Percentiles rank a stretch among this genome's conserved stretches.
Conservation (phyloP, 2,113 vertebrate genomes). For the Ia io region DNA sequence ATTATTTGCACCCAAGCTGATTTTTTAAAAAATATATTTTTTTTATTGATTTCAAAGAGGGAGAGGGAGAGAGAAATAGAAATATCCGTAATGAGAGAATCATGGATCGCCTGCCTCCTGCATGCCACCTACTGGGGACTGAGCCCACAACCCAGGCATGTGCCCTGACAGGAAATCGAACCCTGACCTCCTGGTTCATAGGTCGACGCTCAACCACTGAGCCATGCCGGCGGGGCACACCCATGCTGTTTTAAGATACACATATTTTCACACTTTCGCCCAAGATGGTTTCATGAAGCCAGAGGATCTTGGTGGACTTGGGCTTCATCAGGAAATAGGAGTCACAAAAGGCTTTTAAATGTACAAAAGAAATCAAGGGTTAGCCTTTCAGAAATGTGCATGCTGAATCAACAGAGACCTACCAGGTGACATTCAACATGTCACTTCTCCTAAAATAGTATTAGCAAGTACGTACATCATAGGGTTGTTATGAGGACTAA, state of each 20-base stretch:
- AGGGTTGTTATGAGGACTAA: neutral
- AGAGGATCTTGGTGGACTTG: neutral
- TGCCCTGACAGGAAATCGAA: too few species aligned
- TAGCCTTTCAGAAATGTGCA: neutral
- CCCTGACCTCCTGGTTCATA: too few species aligned
- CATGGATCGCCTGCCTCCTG: too few species aligned
- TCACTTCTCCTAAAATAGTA: conserved; percentile 6
- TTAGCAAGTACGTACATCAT: neutral
- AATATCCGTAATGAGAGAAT: too few species aligned
- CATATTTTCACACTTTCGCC: conserved; percentile 19
- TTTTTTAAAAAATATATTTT: neutral
- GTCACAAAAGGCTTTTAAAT: conserved; percentile 5
- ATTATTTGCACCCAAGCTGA: neutral
- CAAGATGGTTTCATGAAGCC: neutral
- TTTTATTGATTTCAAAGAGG: too few species aligned
- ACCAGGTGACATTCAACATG: neutral
- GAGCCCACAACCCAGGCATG: too few species aligned
- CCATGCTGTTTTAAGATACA: neutral
- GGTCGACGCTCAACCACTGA: too few species aligned
- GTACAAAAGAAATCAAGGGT: neutral
- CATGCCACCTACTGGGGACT: too few species aligned
- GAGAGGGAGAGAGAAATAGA: too few species aligned
- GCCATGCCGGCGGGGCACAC: too few species aligned
- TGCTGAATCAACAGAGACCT: neutral
- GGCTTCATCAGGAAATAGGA: neutral